Evolutionary conservation across 2,113 vertebrate species (phyloP).

Genomic region (Tor tambroides): DNA sequence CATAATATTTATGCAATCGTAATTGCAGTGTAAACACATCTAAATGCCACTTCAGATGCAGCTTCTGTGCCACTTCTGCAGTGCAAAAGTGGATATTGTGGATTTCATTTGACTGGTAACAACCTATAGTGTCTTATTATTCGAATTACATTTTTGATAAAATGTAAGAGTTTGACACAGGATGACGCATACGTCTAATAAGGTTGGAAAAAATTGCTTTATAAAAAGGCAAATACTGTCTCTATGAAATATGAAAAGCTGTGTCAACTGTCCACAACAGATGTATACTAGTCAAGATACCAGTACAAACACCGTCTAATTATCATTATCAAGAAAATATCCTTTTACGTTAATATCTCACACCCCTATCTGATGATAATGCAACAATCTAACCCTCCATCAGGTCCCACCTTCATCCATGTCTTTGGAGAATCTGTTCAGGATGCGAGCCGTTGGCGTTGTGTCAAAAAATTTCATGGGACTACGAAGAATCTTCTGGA

Average conservation of each 20-base stretch:
- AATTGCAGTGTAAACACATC: background rate
- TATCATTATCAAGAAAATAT: background rate
- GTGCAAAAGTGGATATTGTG: background rate
- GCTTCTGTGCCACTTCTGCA: background rate
- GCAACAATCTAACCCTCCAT: too few species aligned
- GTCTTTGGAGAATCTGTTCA: constrained; percentile 92
- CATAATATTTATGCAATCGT: background rate
- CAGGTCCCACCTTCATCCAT: constrained; percentile 88
- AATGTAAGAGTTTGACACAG: background rate
- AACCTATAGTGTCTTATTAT: background rate
- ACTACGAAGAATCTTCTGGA: constrained; percentile 87
- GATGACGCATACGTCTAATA: background rate
- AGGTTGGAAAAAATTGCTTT: background rate
- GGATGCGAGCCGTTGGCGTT: constrained; percentile 85
- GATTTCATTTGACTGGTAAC: background rate
- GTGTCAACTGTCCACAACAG: background rate
- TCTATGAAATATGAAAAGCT: background rate
- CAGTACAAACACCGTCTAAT: background rate
- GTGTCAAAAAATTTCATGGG: constrained; percentile 97
- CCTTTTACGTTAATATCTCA: background rate
- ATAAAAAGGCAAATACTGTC: background rate
- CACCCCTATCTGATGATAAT: background rate
- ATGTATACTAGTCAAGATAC: background rate
- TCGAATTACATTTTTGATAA: background rate
- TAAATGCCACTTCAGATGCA: background rate